phyloP scores from a whole-genome alignment of 2,797 vertebrate genomes.

The Lepidocolaptes lacrymiger region DNA sequence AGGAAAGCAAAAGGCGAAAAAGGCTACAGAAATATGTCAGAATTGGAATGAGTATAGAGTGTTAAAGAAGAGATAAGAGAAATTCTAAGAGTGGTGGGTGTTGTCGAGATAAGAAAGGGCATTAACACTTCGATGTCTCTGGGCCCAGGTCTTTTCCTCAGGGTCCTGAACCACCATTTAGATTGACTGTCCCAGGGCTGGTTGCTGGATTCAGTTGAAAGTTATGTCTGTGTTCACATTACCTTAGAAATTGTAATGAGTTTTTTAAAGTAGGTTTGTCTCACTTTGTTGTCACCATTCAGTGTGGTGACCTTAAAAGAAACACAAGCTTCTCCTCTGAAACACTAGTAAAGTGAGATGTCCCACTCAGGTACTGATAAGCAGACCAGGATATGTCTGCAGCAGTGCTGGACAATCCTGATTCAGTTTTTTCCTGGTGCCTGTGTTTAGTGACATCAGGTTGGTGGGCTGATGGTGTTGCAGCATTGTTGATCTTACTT shows the following conservation, averaged over 20 bases:
- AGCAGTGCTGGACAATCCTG: not conserved
- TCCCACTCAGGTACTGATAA: not conserved
- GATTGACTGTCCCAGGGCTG: not conserved
- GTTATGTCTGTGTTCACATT: not conserved
- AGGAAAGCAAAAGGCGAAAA: not conserved
- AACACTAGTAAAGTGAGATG: not conserved
- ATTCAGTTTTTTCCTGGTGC: not conserved
- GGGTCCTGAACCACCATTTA: not conserved
- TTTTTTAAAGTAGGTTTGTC: not conserved
- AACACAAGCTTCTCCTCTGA: not conserved
- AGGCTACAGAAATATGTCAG: not conserved
- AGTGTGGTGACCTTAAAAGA: not conserved
- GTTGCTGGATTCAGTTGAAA: not conserved
- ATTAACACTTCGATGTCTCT: not conserved
- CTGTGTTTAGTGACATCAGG: not conserved
- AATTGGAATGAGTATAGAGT: not conserved
- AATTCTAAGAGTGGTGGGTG: not conserved
- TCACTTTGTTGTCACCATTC: not conserved
- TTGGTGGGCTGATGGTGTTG: not conserved
- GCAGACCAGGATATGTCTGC: not conserved
- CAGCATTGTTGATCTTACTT: not conserved
- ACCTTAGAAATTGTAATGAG: not conserved
- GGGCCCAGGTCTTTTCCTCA: not conserved
- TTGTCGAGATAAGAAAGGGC: not conserved
- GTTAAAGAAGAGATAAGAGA: not conserved